A percentile compares a stretch with the other conserved stretches of the same genome.
Conservation (phyloP, 2,797 vertebrate species). For the Cynopterus sphinx region DNA sequence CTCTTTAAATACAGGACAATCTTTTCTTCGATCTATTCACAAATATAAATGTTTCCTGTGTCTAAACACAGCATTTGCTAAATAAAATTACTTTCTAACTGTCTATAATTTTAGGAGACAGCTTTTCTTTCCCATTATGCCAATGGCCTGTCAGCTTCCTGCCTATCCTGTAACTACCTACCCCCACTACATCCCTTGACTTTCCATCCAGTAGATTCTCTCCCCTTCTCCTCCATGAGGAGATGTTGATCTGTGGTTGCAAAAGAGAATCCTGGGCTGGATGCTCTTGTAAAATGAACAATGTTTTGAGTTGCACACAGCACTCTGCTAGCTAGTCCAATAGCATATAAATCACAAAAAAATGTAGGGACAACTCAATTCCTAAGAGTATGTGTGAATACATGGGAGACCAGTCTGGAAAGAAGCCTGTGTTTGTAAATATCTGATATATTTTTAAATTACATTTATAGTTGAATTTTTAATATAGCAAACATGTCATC, state of each 20-base stretch:
- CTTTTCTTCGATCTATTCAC: not conserved
- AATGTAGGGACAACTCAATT: not conserved
- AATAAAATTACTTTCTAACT: not conserved
- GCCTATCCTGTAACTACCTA: not conserved
- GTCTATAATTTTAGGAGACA: not conserved
- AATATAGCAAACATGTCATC: not conserved
- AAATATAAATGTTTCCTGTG: not conserved
- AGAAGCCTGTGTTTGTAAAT: not conserved
- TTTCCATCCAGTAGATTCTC: not conserved
- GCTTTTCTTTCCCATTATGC: not conserved
- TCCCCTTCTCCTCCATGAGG: rapidly evolving
- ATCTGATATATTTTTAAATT: not conserved
- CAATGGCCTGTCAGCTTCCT: rapidly evolving
- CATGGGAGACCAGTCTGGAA: not conserved
- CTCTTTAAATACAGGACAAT: not conserved
- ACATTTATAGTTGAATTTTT: not conserved
- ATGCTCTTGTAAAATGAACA: not conserved
- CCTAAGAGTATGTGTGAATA: not conserved
- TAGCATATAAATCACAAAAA: not conserved
- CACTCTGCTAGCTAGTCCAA: not conserved
- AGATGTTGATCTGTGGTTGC: not conserved
- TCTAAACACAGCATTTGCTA: not conserved
- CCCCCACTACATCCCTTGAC: not conserved
- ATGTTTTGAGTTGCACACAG: not conserved
- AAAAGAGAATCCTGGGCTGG: rapidly evolving